Evolutionary conservation across 2,113 vertebrate genomes (phyloP).

Genomic region (Ancistrus triradiatus): DNA sequence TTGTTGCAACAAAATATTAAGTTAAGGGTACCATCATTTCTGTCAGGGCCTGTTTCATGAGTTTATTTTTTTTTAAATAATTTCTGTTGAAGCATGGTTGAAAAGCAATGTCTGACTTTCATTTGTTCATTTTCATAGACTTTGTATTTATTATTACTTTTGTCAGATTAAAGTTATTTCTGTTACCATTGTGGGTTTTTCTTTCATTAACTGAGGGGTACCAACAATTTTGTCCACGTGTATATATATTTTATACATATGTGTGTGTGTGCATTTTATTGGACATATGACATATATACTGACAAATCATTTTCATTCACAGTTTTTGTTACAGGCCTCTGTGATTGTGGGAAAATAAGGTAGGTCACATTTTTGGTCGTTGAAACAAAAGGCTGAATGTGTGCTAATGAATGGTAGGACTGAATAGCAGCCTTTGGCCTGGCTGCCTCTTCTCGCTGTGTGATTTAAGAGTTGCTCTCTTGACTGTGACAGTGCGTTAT

Average conservation of each 20-base stretch:
- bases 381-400: constrained; percentile 41
- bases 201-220: too few species aligned
- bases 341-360: neutral
- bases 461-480: constrained; percentile 95
- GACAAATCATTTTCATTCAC: neutral
- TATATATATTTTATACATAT: constrained; percentile 31
- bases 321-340: neutral
- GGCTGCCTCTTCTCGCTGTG: constrained; percentile 53
- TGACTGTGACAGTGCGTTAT: constrained; percentile 95
- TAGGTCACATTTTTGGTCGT: constrained; percentile 1
- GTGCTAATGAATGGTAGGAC: constrained; percentile 47
- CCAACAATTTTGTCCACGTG: too few species aligned
- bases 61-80: too few species aligned
- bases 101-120: too few species aligned
- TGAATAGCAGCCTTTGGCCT: constrained; percentile 48
- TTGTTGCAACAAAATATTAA: too few species aligned
- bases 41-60: too few species aligned
- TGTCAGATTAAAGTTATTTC: too few species aligned
- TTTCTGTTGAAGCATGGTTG: too few species aligned
- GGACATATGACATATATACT: constrained; percentile 5
- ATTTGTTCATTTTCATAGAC: too few species aligned
- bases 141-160: too few species aligned
- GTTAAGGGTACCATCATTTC: too few species aligned
- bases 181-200: too few species aligned
- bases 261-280: constrained; percentile 26